A percentile compares a stretch with the other conserved stretches of the same genome.
phyloP scores from a whole-genome alignment of 2,888 invertebrate genomes.

The Acronicta leporina region DNA sequence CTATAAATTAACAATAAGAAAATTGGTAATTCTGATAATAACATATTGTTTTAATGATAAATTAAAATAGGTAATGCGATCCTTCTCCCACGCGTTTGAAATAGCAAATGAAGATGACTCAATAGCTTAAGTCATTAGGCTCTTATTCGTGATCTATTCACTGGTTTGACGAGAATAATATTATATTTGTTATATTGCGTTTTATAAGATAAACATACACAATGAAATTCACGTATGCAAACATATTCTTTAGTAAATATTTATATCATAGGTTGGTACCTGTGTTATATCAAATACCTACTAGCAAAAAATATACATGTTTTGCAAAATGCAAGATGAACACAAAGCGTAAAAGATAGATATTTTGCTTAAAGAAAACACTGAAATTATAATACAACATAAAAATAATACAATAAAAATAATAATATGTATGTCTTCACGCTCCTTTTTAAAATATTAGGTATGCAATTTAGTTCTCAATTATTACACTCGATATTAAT shows the following conservation, averaged over 20 bases:
- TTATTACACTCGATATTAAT: no score
- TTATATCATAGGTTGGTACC: background rate
- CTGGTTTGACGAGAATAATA: constrained; percentile 75
- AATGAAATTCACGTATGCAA: constrained; percentile 23
- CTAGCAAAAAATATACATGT: no score
- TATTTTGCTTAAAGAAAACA: no score
- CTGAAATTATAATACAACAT: no score
- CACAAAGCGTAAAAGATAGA: no score
- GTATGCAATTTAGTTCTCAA: no score
- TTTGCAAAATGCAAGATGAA: no score
- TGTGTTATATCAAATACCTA: no score
- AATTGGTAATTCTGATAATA: constrained; percentile 30
- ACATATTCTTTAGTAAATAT: constrained; percentile 18
- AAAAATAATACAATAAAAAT: no score
- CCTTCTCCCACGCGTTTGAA: constrained; percentile 69
- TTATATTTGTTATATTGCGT: constrained; percentile 15
- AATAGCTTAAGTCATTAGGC: constrained; percentile 61
- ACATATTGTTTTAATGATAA: constrained; percentile 48
- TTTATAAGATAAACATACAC: constrained; percentile 24
- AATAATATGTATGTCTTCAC: no score
- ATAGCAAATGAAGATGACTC: constrained; percentile 75
- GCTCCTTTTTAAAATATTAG: no score
- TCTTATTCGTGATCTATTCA: constrained; percentile 72
- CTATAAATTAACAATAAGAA: constrained; percentile 43
- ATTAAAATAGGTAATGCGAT: constrained; percentile 59